Conservation (phyloP, 1,140 invertebrate species). For the Plodia interpunctella region DNA sequence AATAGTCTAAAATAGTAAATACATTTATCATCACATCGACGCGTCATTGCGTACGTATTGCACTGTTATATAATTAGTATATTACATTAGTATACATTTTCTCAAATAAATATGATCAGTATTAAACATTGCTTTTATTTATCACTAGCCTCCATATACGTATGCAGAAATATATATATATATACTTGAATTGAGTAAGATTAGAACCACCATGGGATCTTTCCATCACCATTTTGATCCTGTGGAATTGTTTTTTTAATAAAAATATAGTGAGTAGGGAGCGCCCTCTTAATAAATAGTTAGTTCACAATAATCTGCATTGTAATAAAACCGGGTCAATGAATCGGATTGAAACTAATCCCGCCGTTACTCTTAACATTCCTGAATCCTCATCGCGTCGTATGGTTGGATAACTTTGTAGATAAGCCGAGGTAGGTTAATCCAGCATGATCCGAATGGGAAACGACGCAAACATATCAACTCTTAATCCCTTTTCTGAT, state of each 20-base stretch:
- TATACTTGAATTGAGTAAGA: too few species aligned
- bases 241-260: too few species aligned
- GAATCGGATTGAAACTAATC: constrained; percentile 1
- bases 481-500: background rate
- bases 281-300: too few species aligned
- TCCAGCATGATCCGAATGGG: background rate
- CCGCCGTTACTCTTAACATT: background rate
- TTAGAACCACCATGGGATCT: too few species aligned
- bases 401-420: constrained; percentile 1
- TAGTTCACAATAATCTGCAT: too few species aligned
- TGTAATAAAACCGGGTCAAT: background rate
- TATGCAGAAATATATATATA: too few species aligned
- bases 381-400: background rate
- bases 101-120: constrained; percentile 1
- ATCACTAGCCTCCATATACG: too few species aligned
- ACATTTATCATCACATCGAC: constrained; percentile 8
- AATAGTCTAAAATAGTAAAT: constrained; percentile 10
- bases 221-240: too few species aligned
- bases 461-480: background rate
- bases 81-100: background rate
- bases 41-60: background rate
- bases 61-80: background rate
- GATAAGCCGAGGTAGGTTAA: background rate
- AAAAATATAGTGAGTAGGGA: too few species aligned
- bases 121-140: constrained; percentile 8